phyloP scores from a whole-genome alignment of 2,113 vertebrate species.

The Aegithalos caudatus region DNA sequence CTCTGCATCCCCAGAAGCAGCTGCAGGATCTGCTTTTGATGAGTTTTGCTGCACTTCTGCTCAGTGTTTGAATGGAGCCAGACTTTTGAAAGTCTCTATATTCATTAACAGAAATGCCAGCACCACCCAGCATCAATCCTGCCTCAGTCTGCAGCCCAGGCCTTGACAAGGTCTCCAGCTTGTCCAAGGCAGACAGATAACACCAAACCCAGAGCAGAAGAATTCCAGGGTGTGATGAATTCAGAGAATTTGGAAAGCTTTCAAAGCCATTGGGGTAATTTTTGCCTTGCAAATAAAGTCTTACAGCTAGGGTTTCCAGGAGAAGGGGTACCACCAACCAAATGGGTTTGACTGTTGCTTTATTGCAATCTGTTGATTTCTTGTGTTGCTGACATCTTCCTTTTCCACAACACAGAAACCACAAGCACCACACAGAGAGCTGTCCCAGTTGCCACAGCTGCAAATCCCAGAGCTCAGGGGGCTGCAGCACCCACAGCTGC shows the following conservation, averaged over 20 bases:
- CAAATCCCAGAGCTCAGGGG: not conserved
- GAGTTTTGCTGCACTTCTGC: not conserved
- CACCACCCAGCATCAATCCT: not conserved
- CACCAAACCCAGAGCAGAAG: not conserved
- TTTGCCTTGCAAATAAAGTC: not conserved
- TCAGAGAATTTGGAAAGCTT: not conserved
- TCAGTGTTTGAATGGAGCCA: not conserved
- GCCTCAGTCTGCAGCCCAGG: not conserved
- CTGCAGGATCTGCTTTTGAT: not conserved
- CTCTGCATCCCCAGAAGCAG: not conserved
- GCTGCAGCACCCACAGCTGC: not conserved
- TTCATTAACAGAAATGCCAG: not conserved
- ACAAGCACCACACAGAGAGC: not conserved
- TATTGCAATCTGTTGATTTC: not conserved
- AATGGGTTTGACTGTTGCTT: not conserved
- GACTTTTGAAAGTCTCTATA: not conserved
- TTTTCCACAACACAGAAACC: not conserved
- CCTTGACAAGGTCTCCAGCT: not conserved
- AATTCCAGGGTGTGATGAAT: not conserved
- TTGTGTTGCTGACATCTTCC: not conserved
- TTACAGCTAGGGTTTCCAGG: not conserved
- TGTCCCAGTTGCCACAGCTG: not conserved
- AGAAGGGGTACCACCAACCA: not conserved
- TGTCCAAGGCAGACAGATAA: not conserved
- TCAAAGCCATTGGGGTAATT: not conserved